Percentiles rank a stretch among this genome's conserved stretches.
Conservation (phyloP, 2,888 invertebrate species). For the Laothoe populi region DNA sequence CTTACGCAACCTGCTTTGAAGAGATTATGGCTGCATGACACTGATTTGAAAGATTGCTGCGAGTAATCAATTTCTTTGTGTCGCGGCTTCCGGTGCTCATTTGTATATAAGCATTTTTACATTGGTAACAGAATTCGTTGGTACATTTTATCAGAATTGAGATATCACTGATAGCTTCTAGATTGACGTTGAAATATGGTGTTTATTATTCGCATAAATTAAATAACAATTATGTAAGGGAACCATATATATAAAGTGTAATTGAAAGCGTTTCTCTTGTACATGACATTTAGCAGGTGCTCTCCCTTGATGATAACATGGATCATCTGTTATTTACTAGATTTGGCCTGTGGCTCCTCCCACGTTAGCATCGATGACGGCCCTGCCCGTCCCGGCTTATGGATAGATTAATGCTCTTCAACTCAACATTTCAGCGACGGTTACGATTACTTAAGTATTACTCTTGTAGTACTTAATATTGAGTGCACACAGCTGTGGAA, state of each 20-base stretch:
- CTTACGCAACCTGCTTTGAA: constrained; percentile 65
- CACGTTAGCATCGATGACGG: not conserved
- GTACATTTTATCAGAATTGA: constrained; percentile 11
- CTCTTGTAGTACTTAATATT: not conserved
- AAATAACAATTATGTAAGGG: constrained; percentile 13
- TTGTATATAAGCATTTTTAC: constrained; percentile 22
- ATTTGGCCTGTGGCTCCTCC: constrained; percentile 16
- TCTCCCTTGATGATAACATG: not conserved
- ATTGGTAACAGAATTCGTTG: not conserved
- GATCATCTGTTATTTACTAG: constrained; percentile 20
- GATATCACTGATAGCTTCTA: constrained; percentile 5
- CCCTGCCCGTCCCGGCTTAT: constrained; percentile 11
- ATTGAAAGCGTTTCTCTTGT: constrained; percentile 5
- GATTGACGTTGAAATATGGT: constrained; percentile 17
- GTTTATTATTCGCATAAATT: constrained; percentile 5
- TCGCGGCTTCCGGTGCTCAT: constrained; percentile 61
- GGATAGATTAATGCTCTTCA: constrained; percentile 15
- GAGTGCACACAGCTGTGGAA: not conserved
- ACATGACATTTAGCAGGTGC: constrained; percentile 16
- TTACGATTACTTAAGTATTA: constrained; percentile 5
- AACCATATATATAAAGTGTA: constrained; percentile 15
- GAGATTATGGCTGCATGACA: constrained; percentile 79
- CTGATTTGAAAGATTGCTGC: constrained; percentile 76
- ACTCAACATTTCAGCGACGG: not conserved
- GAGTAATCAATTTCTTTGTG: constrained; percentile 68